Evolutionary conservation across 2,113 vertebrate species (phyloP), one percentile per base, ranked within the genome.

Genomic region (Brevimyrus niger): DNA sequence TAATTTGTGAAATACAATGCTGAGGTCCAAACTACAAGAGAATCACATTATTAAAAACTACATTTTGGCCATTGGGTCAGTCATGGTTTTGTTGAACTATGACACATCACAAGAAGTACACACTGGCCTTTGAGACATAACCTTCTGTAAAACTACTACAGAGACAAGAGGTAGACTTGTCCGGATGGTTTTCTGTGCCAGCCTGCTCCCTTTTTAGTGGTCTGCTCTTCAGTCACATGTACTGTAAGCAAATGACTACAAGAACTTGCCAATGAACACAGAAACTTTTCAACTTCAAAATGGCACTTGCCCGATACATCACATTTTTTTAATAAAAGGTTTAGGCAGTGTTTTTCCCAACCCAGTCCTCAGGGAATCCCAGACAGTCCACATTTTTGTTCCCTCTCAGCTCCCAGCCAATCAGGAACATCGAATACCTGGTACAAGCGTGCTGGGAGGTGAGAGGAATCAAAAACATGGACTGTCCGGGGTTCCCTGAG

Each of bases 151-250:
- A 19, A 19, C 73, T 38, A 76, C 31, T 76, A 80, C 73, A 17
- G 35, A 42, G 73, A 42, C 31, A 19, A 17, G 73, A 38, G 73
- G 15, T 2, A 80, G 7, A 80, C 73, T 80, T 15, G 35, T 38
- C 27, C 15, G 7, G 31, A 13, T 35, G 69, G 27, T 76, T 15
- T 76, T 17, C 73, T 19, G 73, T 42, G 35, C 35, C 31, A 80
- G 35, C 35, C 73, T 80, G n/a, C 11, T 27, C 17, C 23, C 19
- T 48, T 86, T 86, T 11, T 46, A 21, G 82, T n/a, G 46, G 44
- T 86, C 47, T 86, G 83, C 83, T 86, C 9, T 48, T 86, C 47
- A 86, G 44, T n/a, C 83, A 50, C 83, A 86, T 50, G 83, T 21
- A 48, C 21, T 50, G 9, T 5, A 48, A 86, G 4, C n/a, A 48